phyloP scores from a whole-genome alignment of 2,888 invertebrate genomes.

The Pyrrhosoma nymphula region DNA sequence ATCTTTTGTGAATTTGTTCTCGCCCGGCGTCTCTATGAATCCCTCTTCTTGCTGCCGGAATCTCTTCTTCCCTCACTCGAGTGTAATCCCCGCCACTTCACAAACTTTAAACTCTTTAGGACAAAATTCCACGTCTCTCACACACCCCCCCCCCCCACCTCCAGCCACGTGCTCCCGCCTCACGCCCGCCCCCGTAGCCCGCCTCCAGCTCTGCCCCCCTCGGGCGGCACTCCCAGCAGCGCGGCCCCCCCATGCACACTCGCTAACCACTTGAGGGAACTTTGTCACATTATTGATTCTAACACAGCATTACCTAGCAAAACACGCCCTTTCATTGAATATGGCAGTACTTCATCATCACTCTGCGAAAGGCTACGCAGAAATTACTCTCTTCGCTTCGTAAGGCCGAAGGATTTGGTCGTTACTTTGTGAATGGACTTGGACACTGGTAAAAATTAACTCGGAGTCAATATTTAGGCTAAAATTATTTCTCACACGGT shows the following conservation, averaged over 20 bases:
- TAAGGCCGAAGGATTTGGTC: too few relatives aligned
- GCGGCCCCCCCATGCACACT: neutral
- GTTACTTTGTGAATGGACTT: too few relatives aligned
- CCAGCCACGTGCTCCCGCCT: too few relatives aligned
- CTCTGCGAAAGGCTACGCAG: too few relatives aligned
- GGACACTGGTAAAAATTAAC: too few relatives aligned
- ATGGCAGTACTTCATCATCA: too few relatives aligned
- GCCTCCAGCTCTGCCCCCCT: neutral
- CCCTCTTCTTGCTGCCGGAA: neutral
- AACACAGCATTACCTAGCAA: too few relatives aligned
- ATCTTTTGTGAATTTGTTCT: slow-evolving; percentile 21
- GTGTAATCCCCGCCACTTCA: slow-evolving; percentile 22
- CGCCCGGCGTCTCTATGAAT: neutral
- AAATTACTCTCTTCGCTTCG: too few relatives aligned
- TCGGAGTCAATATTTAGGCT: too few relatives aligned
- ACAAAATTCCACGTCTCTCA: neutral
- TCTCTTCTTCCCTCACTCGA: neutral
- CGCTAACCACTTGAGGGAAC: neutral
- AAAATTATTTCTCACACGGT: too few relatives aligned
- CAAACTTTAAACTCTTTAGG: slow-evolving; percentile 7
- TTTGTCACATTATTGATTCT: too few relatives aligned
- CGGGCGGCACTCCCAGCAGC: neutral
- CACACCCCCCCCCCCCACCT: neutral
- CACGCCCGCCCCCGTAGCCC: neutral
- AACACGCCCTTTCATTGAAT: too few relatives aligned